Evolutionary conservation across 2,113 vertebrate species (phyloP).

Genomic region (Pionites leucogaster): DNA sequence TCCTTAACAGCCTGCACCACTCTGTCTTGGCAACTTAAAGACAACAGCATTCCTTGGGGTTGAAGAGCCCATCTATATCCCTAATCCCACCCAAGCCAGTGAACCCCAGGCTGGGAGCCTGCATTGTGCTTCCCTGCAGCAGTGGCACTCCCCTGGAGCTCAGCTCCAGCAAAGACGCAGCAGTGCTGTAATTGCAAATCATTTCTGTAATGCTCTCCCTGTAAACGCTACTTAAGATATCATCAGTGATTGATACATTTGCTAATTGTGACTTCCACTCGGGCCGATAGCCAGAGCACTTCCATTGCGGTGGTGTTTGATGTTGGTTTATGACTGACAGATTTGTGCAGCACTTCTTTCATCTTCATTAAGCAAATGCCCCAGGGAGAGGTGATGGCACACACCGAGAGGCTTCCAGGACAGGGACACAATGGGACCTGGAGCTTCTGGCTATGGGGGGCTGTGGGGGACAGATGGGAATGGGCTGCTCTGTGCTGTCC

Average conservation of each 20-base stretch:
- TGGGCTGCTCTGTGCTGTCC: not conserved
- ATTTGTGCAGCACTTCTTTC: not conserved
- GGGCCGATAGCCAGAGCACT: not conserved
- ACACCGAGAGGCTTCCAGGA: rapidly evolving
- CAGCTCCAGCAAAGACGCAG: not conserved
- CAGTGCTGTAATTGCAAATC: not conserved
- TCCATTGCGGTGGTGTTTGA: not conserved
- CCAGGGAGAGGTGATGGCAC: not conserved
- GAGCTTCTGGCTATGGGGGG: rapidly evolving
- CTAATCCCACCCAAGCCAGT: not conserved
- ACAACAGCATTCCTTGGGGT: not conserved
- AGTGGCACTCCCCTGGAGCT: not conserved
- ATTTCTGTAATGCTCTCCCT: not conserved
- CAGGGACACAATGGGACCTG: rapidly evolving
- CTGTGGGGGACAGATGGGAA: rapidly evolving
- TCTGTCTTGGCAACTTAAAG: not conserved
- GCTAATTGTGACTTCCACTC: conserved; percentile 40
- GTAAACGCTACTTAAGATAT: not conserved
- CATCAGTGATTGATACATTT: conserved; percentile 48
- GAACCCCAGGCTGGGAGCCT: not conserved
- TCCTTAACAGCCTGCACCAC: rapidly evolving
- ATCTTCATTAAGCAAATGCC: not conserved
- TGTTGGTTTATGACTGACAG: not conserved
- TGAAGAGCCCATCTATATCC: not conserved
- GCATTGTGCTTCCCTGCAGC: not conserved